Conservation (phyloP, 2,113 vertebrate species). For the Pyxicephalus adspersus region DNA sequence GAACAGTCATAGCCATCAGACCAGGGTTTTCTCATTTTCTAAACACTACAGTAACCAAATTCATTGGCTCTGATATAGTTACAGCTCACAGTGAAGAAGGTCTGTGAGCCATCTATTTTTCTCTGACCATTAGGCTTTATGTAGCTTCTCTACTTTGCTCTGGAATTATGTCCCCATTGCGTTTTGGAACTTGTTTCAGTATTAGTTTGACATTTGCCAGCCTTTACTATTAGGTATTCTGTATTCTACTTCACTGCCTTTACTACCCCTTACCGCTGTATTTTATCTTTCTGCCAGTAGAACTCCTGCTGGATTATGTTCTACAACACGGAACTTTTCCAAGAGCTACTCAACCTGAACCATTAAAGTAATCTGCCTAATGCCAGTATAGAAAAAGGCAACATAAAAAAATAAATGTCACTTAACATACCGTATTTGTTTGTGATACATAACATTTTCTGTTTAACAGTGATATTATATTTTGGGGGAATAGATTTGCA, state of each 20-base stretch:
- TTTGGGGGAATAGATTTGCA: too few species aligned
- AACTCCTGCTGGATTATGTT: constrained; percentile 39
- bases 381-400: constrained; percentile 20
- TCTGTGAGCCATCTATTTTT: constrained; percentile 20
- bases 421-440: background rate
- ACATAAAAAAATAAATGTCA: constrained; percentile 21
- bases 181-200: constrained; percentile 36
- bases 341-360: constrained; percentile 45
- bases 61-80: background rate
- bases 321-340: constrained; percentile 7
- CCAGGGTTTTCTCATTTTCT: background rate
- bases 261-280: constrained; percentile 25
- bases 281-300: constrained; percentile 42
- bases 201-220: constrained; percentile 47
- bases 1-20: constrained; percentile 3
- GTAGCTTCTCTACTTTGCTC: constrained; percentile 30
- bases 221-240: constrained; percentile 37
- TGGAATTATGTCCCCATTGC: constrained; percentile 44
- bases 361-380: constrained; percentile 40
- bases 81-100: background rate
- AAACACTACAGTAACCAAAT: constrained; percentile 2
- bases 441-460: background rate
- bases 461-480: too few species aligned
- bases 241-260: constrained; percentile 55
- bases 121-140: constrained; percentile 49